Base-by-base conservation (phyloP, 2,888 invertebrate species). In the Zaprionus lineosus region DNA sequence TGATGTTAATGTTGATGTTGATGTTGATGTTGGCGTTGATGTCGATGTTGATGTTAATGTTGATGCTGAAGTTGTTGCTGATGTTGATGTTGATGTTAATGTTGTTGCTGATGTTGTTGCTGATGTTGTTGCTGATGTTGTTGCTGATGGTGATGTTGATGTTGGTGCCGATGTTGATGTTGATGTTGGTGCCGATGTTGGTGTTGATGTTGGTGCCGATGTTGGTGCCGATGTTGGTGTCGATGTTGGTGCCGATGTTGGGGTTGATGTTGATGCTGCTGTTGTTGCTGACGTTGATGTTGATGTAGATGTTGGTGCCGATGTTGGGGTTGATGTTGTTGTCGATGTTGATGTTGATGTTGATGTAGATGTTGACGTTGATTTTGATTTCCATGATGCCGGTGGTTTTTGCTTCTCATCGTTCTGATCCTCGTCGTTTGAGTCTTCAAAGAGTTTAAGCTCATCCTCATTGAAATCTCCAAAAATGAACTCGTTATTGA, bases 401-500 rank as follows among this genome's bases (percentile, higher is more conserved):
- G 47, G 12, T 18, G 12, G 24, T 1, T 24, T 4, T 24, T 4
- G 24, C 2, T 43, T 11, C n/a, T 43, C 26, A 1, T 14, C 8
- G 9, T 29, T 11, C 18, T 9, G 47, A 5, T 39, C 33, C 12
- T 52, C 24, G 9, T 59, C 31, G 43, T 26, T 53, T 46, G 28
- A 37, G 33, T 74, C 79, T 16, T 86, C 81, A 19, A 89, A 89
- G 18, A 90, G 74, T 55, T 87, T 88, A 19, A 90, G 58, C 55
- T 90, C 90, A 19, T 90, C 90, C 70, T 90, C 90, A 61, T 90
- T 89, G 29, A 90, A 90, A 57, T 90, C 90, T 3, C 90, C 90
- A 65, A 96, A 96, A 26, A 95, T 95, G 55, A 96, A 92, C 81
- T 93, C 94, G 85, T 92, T 92, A 89, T 94, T 92, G 68, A 92